Conservation (phyloP, 2,888 invertebrate genomes). For the Drosophila limbata region DNA sequence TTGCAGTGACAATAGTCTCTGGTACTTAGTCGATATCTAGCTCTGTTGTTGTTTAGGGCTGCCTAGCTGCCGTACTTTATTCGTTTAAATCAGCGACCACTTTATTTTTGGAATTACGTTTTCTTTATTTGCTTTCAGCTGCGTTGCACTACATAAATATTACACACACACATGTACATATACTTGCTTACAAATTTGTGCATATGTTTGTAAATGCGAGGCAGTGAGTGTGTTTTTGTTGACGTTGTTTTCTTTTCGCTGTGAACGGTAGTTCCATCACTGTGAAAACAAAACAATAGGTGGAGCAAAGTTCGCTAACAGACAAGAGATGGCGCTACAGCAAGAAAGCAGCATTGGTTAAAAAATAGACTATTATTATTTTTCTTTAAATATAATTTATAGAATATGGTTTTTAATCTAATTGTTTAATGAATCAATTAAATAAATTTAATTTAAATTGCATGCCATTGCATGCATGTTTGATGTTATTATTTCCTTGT, state of each 20-base stretch:
- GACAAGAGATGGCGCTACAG: background rate
- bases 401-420: no score
- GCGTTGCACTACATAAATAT: conserved; percentile 40
- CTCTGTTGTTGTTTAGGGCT: conserved; percentile 36
- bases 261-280: conserved; percentile 40
- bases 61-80: conserved; percentile 37
- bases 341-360: no score
- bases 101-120: conserved; percentile 71
- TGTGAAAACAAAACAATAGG: background rate
- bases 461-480: no score
- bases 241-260: conserved; percentile 46
- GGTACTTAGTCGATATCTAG: background rate
- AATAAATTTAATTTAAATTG: no score
- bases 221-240: conserved; percentile 59
- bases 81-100: conserved; percentile 63
- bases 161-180: conserved; percentile 18
- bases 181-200: conserved; percentile 30
- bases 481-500: conserved; percentile 18
- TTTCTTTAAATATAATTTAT: no score
- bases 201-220: conserved; percentile 41
- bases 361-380: no score
- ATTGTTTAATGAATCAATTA: no score
- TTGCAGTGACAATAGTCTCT: conserved; percentile 37
- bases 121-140: conserved; percentile 47
- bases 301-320: no score